Evolutionary conservation across 1,140 invertebrate genomes (phyloP), one percentile per base, ranked within the genome.

Genomic region (Psilanteris sp.): DNA sequence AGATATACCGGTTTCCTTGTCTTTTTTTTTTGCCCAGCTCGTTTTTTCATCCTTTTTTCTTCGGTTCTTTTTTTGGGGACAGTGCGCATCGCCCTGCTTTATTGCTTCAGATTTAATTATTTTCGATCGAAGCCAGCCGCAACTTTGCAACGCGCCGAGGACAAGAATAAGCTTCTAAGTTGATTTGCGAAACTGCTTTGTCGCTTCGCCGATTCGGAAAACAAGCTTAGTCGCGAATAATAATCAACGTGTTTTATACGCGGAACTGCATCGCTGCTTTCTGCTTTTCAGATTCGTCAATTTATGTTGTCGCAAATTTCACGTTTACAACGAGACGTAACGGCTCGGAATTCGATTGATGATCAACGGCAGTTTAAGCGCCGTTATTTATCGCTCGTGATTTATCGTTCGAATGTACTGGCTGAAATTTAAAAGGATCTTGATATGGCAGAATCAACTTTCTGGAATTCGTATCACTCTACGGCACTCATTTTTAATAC

Each of bases 81-180:
- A 15, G 34, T 48, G 54, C 61, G 43, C 32, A 64, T 73, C 57
- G 64, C 37, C 39, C 57, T 78, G 68, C 73, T 78, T 73, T 70
- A 78, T 78, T 73, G 57, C 75, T 54, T 78, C 57, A 54, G 62
- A 64, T 78, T 73, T 78, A 68, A 78, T 78, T 78, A 78, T 73
- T 78, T 73, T 73, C 64, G 66, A 70, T 76, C 66, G 73, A 76
- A 76, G 18, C 32, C 26, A 54, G 52, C 43, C 59, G 37, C 57
- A 64, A 66, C 39, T 70, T 70, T 66, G 43, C 73, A 71, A 44
- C 36, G 14, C 52, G 31, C 48, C 50, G 44, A 57, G 59, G 66
- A 76, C 73, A 70, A 76, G 66, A 70, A 59, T 76, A 76, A 76
- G 73, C 73, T 76, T 76, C 73, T 70, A 76, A 76, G 73, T 76